phyloP scores from a whole-genome alignment of 1,140 invertebrate species.

The Oedothorax gibbosus region DNA sequence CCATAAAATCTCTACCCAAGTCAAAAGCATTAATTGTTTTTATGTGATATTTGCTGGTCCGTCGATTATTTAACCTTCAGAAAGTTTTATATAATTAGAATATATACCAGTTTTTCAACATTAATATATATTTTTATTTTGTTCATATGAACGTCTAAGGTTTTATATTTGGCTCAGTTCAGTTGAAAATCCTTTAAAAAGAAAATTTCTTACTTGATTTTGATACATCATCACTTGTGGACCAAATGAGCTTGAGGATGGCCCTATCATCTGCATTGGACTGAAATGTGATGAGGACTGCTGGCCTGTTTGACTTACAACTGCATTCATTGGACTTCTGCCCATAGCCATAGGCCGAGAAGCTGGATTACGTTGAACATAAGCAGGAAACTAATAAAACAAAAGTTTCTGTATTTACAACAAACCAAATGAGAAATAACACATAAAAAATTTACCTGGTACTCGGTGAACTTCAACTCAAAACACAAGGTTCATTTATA shows the following conservation, averaged over 20 bases:
- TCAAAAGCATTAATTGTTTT: no score
- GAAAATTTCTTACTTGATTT: background rate
- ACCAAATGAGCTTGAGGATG: background rate
- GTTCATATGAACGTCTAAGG: background rate
- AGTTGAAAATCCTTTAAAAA: background rate
- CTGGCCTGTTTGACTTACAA: constrained; percentile 22
- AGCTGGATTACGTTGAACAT: background rate
- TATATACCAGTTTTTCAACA: background rate
- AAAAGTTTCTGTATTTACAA: background rate
- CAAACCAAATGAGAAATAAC: background rate
- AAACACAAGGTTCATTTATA: background rate
- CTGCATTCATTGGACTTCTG: background rate
- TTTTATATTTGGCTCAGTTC: background rate
- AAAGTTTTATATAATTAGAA: background rate
- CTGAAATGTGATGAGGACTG: constrained; percentile 16
- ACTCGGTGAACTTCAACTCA: background rate
- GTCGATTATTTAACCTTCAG: background rate
- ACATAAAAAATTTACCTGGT: background rate
- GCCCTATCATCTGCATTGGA: constrained; percentile 11
- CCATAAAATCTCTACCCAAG: no score
- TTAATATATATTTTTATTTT: background rate
- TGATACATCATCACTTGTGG: background rate
- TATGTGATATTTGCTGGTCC: no score
- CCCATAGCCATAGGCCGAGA: constrained; percentile 22
- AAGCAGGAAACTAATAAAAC: background rate